Evolutionary conservation across 1,140 invertebrate species (phyloP), one percentile per base, ranked within the genome.

Genomic region (Centruroides sculpturatus): DNA sequence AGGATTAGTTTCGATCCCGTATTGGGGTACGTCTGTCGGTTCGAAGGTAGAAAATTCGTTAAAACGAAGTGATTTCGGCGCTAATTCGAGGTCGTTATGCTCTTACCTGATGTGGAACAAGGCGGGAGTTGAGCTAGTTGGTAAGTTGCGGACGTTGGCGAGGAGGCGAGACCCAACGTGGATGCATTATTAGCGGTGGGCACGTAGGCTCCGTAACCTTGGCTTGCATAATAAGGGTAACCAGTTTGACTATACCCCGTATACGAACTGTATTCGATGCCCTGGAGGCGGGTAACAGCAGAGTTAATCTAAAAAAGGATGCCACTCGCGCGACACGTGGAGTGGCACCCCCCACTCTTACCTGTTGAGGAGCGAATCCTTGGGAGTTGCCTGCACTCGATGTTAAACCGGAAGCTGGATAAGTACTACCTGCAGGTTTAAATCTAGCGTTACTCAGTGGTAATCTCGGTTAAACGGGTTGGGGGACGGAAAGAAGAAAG

Each of bases 71-170:
- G 23, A 23, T 23, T 23, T 23, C 23, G 23, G 23, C 23, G 23
- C 23, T 23, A 23, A 23, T 23, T 41, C 8, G 41, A 6, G 41
- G 5, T 41, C 0, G 8, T 3, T 8, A 6, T 48, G 9, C 50
- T 52, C 53, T 59, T 63, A 66, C 64, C 66, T 66, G 67, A 60
- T 52, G 67, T 70, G 5, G 69, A 57, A 58, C 67, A 59, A 57
- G 66, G 68, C 48, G 64, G 64, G 34, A 65, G 60, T 61, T 68
- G 63, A 35, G 70, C 60, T 36, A 66, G 56, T 46, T 66, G 62
- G 57, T 70, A 70, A 3, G 70, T 66, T 47, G 68, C 61, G 52
- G 69, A 63, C 11, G 64, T 67, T 49, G 67, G 60, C 9, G 66
- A 61, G 48, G 66, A 60, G 10, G 67, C 57, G 55, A 68, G 59